phyloP scores from a whole-genome alignment of 2,113 vertebrate genomes.

The Apodemus sylvaticus region DNA sequence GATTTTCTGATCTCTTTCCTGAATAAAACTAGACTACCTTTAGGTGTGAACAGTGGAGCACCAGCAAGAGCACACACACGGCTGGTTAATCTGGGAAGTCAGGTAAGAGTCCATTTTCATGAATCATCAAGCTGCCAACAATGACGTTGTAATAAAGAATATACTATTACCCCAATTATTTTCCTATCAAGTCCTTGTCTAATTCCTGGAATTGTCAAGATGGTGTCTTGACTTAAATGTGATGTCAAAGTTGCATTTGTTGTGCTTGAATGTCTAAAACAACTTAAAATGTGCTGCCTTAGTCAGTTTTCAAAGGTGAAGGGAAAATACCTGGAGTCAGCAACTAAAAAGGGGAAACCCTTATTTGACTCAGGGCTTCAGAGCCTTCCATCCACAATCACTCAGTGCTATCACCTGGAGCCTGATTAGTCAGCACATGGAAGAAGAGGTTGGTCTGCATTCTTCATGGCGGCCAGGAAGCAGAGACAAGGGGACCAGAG shows the following conservation, averaged over 20 bases:
- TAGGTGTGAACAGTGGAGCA: background rate
- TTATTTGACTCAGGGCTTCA: background rate
- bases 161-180: background rate
- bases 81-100: background rate
- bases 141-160: background rate
- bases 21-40: background rate
- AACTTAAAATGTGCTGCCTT: background rate
- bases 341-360: background rate
- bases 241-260: background rate
- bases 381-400: background rate
- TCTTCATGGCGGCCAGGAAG: background rate
- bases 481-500: background rate
- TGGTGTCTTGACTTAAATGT: background rate
- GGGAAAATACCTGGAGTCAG: background rate
- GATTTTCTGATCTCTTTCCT: background rate
- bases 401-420: background rate
- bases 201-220: background rate
- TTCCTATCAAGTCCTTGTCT: background rate
- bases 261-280: conserved; percentile 12
- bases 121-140: background rate
- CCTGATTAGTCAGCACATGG: background rate
- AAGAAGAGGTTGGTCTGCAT: background rate
- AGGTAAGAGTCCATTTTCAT: background rate
- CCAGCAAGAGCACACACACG: rapidly evolving
- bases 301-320: background rate